Base-by-base conservation (phyloP, 1,140 invertebrate species). In the Danaus plexippus region DNA sequence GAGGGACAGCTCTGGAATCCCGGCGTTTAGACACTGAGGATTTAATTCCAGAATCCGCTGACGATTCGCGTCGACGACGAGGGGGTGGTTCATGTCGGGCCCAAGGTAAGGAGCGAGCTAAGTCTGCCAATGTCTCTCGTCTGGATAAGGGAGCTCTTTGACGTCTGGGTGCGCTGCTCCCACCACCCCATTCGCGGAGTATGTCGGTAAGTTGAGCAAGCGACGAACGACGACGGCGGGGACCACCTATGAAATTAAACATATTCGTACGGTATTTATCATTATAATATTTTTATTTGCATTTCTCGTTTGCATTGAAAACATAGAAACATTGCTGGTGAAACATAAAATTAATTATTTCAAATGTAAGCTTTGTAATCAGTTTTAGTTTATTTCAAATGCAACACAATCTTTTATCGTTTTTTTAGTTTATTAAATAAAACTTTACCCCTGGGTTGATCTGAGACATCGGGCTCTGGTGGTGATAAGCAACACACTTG, bases 181-280 rank as follows among this genome's bases (percentile, higher is more conserved):
- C 90, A 12, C 90, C 92, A 52, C 95, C 92, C 95, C 94, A 96
- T 86, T 95, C 95, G 48, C 93, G 90, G 44, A 95, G 81, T 58
- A 96, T 94, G 81, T 96, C 95, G 50, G 95, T 96, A 46, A 97
- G 87, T 84, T 96, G 95, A 3, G 95, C 95, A 51, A 96, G 75
- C 9, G 94, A 96, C 62, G 93, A 95, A 49, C 95, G 90, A 9
- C 95, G 89, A 4, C 95, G 90, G 40, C 93, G 89, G 49, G 92
- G 89, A 54, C 88, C 79, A 59, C 88, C 89, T 81, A 64, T 15
- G 42, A 62, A 64, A 44, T 69, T 68, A 53, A 40, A 50, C 43
- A 32, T 32, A 32, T 32, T 32, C 22, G 22, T 32, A 8, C 22
- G 7, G 22, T 32, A 7, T 32, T 32, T 32, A 32, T 32, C 7